A percentile compares a stretch with the other conserved stretches of the same genome.
These are phyloP conservation scores for Stenodera caucasica DNA, from an alignment of 2,888 invertebrate species.

Conservation along the genomic window DNA sequence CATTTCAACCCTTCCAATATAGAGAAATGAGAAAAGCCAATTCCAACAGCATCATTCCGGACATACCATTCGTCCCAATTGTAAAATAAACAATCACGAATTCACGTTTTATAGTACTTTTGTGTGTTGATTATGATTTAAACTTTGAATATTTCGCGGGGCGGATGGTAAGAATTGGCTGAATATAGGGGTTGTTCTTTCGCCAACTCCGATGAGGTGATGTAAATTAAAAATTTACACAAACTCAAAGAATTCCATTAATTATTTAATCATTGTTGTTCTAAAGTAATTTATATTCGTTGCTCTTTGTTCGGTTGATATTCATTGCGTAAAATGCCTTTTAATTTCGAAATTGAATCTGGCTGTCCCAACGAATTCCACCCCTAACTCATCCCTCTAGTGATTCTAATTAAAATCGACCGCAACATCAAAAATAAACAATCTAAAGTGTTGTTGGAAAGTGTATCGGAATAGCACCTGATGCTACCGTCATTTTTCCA, in stretches of 20 bases:
- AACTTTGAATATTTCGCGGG: slow-evolving; percentile 22
- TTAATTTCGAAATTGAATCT: slow-evolving; percentile 40
- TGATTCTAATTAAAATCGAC: not conserved
- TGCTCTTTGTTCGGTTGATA: slow-evolving; percentile 41
- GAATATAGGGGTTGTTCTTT: slow-evolving; percentile 19
- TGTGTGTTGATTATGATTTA: slow-evolving; percentile 47
- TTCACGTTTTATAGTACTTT: slow-evolving; percentile 48
- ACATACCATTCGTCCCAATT: slow-evolving; percentile 48
- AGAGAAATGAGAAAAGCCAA: slow-evolving; percentile 54
- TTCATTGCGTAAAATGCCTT: slow-evolving; percentile 45
- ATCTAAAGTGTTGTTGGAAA: too few species aligned
- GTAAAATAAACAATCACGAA: slow-evolving; percentile 52
- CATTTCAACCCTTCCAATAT: slow-evolving; percentile 53
- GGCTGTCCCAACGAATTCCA: not conserved
- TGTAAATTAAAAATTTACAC: slow-evolving; percentile 51
- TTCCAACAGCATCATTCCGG: slow-evolving; percentile 49
- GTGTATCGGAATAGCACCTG: not conserved
- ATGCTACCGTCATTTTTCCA: not conserved
- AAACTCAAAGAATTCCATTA: slow-evolving; percentile 53
- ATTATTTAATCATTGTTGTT: slow-evolving; percentile 53
- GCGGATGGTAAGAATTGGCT: slow-evolving; percentile 8
- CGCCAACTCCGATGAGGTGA: slow-evolving; percentile 41
- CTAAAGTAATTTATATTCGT: slow-evolving; percentile 45
- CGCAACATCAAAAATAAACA: not conserved
- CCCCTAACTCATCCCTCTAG: not conserved